A percentile compares a stretch with the other conserved stretches of the same genome.
Evolutionary conservation across 2,113 vertebrate genomes (phyloP).

Genomic region (Ploceus nigricollis): DNA sequence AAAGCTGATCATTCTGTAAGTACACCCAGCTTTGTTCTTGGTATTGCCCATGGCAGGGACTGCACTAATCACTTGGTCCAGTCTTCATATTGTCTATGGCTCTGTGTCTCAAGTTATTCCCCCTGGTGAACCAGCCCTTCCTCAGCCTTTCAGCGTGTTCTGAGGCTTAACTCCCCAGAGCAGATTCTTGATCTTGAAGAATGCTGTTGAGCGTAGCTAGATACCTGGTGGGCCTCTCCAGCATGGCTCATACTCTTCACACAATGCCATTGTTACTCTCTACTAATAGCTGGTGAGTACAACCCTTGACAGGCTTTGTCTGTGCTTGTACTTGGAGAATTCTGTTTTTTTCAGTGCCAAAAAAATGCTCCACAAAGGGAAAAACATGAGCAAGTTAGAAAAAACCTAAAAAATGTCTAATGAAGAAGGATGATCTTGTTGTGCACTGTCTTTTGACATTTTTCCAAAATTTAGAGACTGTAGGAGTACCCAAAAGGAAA

Average conservation of each 20-base stretch:
- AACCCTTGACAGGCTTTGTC: background rate
- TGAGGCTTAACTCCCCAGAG: background rate
- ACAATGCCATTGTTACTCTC: background rate
- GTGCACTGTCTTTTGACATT: background rate
- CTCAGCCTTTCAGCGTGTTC: background rate
- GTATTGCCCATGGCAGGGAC: background rate
- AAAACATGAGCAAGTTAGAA: background rate
- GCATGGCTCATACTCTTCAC: background rate
- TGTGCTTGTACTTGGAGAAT: background rate
- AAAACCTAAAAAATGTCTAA: background rate
- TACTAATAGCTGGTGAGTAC: background rate
- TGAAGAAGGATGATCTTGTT: background rate
- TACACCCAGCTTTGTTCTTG: background rate
- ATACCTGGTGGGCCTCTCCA: background rate
- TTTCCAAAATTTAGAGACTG: conserved; percentile 1
- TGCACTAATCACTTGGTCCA: background rate
- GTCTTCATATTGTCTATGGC: background rate
- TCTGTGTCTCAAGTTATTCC: background rate
- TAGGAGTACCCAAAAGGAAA: background rate
- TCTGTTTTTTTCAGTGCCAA: background rate
- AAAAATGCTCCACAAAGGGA: background rate
- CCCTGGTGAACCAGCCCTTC: background rate
- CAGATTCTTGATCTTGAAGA: background rate
- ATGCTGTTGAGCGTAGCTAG: rapidly evolving
- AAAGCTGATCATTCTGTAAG: background rate